phyloP scores from a whole-genome alignment of 2,113 vertebrate species.

The Manacus vitellinus region DNA sequence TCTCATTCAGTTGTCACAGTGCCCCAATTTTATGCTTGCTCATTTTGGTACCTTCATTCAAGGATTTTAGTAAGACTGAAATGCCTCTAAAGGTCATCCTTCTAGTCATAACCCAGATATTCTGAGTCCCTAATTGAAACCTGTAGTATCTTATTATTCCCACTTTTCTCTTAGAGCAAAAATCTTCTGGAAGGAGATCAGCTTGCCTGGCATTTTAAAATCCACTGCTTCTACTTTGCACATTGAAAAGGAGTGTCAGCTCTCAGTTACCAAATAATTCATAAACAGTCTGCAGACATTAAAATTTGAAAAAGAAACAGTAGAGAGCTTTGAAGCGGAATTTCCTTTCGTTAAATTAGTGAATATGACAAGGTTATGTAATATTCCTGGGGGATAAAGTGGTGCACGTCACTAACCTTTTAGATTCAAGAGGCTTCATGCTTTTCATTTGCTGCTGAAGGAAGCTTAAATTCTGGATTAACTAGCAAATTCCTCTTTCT shows the following conservation, averaged over 20 bases:
- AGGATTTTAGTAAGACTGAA: background rate
- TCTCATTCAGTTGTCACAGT: background rate
- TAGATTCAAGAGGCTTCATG: conserved; percentile 71
- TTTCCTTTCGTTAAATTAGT: conserved; percentile 72
- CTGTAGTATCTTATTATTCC: background rate
- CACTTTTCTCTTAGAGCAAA: background rate
- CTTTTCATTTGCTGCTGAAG: conserved; percentile 75
- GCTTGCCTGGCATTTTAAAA: conserved; percentile 51
- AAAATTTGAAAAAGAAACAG: conserved; percentile 70
- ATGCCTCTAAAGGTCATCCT: background rate
- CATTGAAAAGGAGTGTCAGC: conserved; percentile 52
- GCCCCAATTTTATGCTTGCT: background rate
- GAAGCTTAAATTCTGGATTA: conserved; percentile 76
- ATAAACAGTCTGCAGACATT: conserved; percentile 69
- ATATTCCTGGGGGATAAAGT: conserved; percentile 71
- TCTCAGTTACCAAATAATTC: conserved; percentile 68
- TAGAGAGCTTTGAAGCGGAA: conserved; percentile 61
- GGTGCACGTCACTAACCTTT: conserved; percentile 67
- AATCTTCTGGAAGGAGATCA: background rate
- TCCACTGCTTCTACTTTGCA: background rate
- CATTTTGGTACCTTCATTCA: background rate
- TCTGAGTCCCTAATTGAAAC: background rate
- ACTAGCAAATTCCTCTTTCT: conserved; percentile 60
- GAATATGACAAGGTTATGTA: conserved; percentile 75
- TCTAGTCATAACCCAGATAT: background rate